Conservation (phyloP, 64 coral and sea anemone genomes). For the Porites australiensis region DNA sequence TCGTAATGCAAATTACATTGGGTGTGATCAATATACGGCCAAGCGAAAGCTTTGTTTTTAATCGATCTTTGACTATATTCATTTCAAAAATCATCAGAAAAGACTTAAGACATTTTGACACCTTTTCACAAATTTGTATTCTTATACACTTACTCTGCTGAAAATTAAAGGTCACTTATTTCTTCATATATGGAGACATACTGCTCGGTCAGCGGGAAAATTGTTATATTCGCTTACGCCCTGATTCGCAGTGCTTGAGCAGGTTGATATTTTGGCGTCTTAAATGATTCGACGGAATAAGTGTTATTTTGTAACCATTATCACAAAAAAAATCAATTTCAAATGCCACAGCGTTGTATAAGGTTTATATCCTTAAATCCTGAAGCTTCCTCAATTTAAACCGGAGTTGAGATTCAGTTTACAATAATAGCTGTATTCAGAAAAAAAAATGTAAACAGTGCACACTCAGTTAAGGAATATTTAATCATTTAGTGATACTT, state of each 20-base stretch:
- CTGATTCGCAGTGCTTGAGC: background rate
- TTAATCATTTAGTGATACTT: too few relatives aligned
- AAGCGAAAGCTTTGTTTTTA: background rate
- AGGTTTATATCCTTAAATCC: too few relatives aligned
- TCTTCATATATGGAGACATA: background rate
- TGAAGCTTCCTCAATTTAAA: too few relatives aligned
- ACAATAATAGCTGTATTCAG: too few relatives aligned
- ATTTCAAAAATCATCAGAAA: background rate
- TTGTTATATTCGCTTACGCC: background rate
- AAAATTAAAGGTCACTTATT: background rate
- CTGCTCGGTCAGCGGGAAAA: background rate
- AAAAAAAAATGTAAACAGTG: too few relatives aligned
- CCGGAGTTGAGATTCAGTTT: too few relatives aligned
- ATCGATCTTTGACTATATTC: background rate
- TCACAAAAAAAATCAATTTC: background rate
- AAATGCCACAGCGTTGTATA: background rate
- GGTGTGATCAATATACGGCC: constrained; percentile 24
- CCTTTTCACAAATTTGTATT: background rate
- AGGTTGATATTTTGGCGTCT: background rate
- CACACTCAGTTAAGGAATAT: too few relatives aligned
- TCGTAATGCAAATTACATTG: constrained; percentile 4
- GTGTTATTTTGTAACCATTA: background rate
- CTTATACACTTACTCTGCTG: background rate
- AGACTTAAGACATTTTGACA: background rate
- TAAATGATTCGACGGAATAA: background rate